Conservation (phyloP, 2,113 vertebrate genomes). For the Rhodinocichla rosea region DNA sequence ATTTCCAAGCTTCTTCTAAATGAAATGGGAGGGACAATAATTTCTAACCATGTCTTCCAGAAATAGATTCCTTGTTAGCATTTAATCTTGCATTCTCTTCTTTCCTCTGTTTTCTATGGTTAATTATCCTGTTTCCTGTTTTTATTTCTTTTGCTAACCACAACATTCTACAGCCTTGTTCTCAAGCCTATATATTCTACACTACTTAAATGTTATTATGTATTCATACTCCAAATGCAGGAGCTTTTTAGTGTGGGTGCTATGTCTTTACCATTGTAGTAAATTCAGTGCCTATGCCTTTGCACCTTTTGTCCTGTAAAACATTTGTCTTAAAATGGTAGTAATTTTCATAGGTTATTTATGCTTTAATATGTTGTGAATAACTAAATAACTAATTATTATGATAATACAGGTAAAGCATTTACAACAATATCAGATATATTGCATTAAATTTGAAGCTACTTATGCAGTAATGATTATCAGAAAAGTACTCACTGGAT, state of each 20-base stretch:
- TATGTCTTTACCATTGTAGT: background rate
- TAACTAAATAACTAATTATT: background rate
- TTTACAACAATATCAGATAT: background rate
- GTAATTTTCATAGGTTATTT: background rate
- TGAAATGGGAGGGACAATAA: accelerated
- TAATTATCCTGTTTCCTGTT: background rate
- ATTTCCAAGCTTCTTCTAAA: background rate
- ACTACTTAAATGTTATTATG: background rate
- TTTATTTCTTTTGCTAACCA: background rate
- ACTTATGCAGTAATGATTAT: background rate
- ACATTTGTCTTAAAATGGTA: background rate
- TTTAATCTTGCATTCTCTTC: background rate
- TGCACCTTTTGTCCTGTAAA: background rate
- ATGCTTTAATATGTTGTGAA: background rate
- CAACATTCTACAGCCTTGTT: background rate
- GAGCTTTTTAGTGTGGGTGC: background rate
- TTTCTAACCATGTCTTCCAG: background rate
- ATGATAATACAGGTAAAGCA: background rate
- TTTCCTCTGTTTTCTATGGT: background rate
- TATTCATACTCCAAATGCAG: background rate
- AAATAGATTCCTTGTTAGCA: background rate
- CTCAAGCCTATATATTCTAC: background rate
- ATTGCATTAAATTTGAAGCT: background rate
- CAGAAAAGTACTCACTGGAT: background rate
- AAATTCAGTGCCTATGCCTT: background rate